Conservation (phyloP, 1,140 invertebrate genomes). For the Zaprionus lachaisei region DNA sequence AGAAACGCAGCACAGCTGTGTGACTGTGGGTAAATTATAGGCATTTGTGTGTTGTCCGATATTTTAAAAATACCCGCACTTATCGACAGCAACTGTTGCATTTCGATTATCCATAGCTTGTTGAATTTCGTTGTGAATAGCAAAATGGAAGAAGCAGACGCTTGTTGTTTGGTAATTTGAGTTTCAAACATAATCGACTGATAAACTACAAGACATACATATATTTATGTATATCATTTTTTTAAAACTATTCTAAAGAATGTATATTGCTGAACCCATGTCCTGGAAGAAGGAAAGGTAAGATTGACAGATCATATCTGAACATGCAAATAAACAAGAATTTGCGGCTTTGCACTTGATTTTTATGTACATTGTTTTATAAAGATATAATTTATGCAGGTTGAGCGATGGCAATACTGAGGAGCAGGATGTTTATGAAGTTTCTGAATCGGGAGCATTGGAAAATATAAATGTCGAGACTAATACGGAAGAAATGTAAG, state of each 20-base stretch:
- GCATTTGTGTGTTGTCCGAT: neutral
- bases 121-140: constrained; percentile 6
- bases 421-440: constrained; percentile 21
- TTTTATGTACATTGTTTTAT: neutral
- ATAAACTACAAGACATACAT: constrained; percentile 15
- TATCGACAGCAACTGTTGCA: constrained; percentile 27
- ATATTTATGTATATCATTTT: constrained; percentile 6
- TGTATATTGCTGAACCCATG: constrained; percentile 39
- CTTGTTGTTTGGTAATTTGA: constrained; percentile 23
- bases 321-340: constrained; percentile 8
- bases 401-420: constrained; percentile 32
- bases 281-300: constrained; percentile 68
- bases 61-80: neutral
- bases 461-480: constrained; percentile 42
- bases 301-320: neutral
- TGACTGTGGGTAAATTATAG: too few relatives aligned
- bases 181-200: constrained; percentile 14
- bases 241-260: neutral
- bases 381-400: neutral
- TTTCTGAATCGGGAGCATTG: constrained; percentile 35
- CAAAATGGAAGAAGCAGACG: constrained; percentile 12
- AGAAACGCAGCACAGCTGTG: too few relatives aligned
- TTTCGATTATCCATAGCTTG: neutral
- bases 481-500: constrained; percentile 35
- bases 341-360: neutral